Conservation (phyloP, 2,113 vertebrate species). For the Shinisaurus crocodilurus region DNA sequence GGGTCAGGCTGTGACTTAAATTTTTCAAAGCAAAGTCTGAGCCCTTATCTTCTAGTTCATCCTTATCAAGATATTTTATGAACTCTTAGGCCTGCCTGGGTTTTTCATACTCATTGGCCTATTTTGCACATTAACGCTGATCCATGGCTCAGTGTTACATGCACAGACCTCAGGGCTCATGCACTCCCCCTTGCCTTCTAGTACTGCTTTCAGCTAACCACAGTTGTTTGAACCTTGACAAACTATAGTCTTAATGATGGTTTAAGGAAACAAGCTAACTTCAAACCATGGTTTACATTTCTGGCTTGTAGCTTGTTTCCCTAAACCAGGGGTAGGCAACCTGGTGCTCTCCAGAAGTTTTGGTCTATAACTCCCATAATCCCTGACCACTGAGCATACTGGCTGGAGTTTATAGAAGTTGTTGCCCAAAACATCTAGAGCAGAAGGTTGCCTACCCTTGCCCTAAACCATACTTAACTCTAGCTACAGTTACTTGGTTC, state of each 20-base stretch:
- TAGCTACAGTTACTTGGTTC: background rate
- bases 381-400: background rate
- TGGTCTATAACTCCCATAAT: background rate
- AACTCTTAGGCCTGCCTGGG: background rate
- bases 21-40: background rate
- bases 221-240: background rate
- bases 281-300: background rate
- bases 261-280: background rate
- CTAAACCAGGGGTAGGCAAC: background rate
- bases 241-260: background rate
- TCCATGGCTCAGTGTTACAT: background rate
- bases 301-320: too few relatives aligned
- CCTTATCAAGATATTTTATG: background rate
- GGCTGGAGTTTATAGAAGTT: too few relatives aligned
- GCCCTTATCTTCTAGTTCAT: background rate
- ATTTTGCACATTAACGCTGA: background rate
- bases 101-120: background rate
- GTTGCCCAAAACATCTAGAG: too few relatives aligned
- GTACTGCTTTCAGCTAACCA: background rate
- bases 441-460: too few relatives aligned
- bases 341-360: background rate
- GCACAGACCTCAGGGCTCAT: background rate
- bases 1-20: too few relatives aligned
- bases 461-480: background rate
- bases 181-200: background rate